phyloP scores from a whole-genome alignment of 2,888 invertebrate genomes.

The Monoplex corrugatus region DNA sequence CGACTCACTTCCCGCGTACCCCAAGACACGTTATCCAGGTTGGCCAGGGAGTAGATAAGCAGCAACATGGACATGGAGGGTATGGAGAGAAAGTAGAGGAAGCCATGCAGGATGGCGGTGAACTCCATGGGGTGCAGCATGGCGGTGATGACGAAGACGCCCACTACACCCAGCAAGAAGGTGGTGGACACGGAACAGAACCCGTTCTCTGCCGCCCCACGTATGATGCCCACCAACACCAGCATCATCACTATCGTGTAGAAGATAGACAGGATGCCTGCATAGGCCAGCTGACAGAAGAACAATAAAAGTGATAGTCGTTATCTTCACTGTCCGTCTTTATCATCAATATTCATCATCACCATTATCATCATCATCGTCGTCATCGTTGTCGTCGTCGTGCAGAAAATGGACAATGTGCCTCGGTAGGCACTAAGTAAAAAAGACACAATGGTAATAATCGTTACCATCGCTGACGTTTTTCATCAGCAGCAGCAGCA shows the following conservation, averaged over 20 bases:
- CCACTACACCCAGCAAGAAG: constrained; percentile 95
- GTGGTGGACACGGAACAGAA: constrained; percentile 95
- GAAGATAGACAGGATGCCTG: constrained; percentile 95
- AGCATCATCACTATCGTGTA: constrained; percentile 99
- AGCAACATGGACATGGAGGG: constrained; percentile 97
- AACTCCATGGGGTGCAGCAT: constrained; percentile 95
- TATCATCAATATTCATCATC: not conserved
- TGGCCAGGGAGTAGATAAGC: constrained; percentile 94
- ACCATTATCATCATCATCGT: not conserved
- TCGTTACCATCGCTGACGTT: too few species aligned
- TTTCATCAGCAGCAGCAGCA: too few species aligned
- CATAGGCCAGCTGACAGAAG: constrained; percentile 89
- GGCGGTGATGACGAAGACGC: constrained; percentile 96
- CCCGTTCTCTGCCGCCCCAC: constrained; percentile 98
- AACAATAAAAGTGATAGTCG: not conserved
- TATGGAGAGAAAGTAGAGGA: constrained; percentile 93
- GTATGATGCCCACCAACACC: constrained; percentile 98
- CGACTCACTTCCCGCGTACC: constrained; percentile 90
- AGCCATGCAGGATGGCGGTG: constrained; percentile 85
- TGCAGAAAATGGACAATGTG: too few species aligned
- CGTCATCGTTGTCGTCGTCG: too few species aligned
- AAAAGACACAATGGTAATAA: too few species aligned
- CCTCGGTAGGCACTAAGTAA: too few species aligned
- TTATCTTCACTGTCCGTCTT: not conserved
- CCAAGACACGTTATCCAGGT: constrained; percentile 96